These are phyloP conservation scores for Pristiophorus japonicus DNA, from an alignment of 2,113 vertebrate species.

Conservation along the genomic window DNA sequence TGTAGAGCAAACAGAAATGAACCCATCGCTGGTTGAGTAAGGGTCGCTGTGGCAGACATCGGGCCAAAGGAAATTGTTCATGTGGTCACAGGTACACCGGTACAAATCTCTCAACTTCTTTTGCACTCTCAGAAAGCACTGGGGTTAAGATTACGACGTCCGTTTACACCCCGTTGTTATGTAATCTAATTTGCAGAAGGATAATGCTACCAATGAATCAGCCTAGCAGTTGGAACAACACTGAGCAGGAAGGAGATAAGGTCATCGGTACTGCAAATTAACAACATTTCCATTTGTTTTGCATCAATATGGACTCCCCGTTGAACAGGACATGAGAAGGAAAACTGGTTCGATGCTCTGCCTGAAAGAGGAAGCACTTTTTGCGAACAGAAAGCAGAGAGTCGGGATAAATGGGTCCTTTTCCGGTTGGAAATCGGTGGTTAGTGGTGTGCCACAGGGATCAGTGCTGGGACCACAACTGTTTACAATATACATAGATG, in stretches of 20 bases:
- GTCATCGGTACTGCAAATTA: not conserved
- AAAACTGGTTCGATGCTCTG: not conserved
- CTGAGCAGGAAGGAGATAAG: not conserved
- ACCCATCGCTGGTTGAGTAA: not conserved
- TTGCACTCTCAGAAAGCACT: not conserved
- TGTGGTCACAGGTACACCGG: not conserved
- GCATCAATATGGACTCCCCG: not conserved
- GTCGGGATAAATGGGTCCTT: too few species aligned
- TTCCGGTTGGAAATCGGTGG: too few species aligned
- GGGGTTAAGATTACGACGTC: not conserved
- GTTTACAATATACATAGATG: too few species aligned
- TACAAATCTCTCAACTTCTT: too few species aligned
- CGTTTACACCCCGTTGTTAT: not conserved
- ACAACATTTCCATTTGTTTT: not conserved
- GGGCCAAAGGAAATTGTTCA: not conserved
- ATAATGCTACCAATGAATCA: not conserved
- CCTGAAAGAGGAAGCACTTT: not conserved
- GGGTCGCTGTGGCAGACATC: not conserved
- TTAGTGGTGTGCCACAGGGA: too few species aligned
- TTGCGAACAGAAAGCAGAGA: too few species aligned
- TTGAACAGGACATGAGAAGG: not conserved
- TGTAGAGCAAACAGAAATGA: not conserved
- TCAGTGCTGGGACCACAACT: too few species aligned
- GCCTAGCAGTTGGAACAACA: not conserved
- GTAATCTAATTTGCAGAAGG: not conserved